These are phyloP conservation scores for Alviniconcha strummeri DNA, from an alignment of 2,888 invertebrate genomes.

Conservation along the genomic window DNA sequence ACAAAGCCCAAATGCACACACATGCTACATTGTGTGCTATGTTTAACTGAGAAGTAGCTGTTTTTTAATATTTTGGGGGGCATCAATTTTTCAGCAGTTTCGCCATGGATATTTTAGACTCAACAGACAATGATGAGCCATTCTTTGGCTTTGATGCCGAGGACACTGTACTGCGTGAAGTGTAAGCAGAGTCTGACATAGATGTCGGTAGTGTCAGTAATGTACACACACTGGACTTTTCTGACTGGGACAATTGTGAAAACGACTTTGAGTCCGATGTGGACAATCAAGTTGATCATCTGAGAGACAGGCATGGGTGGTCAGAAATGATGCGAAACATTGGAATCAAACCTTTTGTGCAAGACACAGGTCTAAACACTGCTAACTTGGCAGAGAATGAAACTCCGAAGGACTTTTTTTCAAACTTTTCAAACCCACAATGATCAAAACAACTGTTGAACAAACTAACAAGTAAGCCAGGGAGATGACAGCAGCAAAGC, in stretches of 20 bases:
- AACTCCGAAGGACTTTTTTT: neutral
- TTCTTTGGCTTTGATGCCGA: neutral
- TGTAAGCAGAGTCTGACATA: neutral
- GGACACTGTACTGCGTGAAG: neutral
- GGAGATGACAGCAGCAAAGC: too few species aligned
- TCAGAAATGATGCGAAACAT: neutral
- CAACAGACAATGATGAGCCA: neutral
- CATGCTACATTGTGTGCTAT: too few species aligned
- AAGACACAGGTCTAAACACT: neutral
- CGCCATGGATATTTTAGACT: neutral
- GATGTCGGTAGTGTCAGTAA: neutral
- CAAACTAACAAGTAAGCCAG: neutral
- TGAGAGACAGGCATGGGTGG: neutral
- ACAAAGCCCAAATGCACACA: too few species aligned
- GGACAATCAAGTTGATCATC: neutral
- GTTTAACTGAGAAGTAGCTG: too few species aligned
- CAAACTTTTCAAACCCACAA: neutral
- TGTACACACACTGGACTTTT: neutral
- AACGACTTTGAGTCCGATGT: neutral
- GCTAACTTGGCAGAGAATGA: neutral
- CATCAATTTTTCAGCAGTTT: too few species aligned
- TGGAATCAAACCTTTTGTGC: neutral
- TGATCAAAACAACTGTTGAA: neutral
- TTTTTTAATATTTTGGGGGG: too few species aligned
- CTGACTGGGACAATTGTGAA: slow-evolving; percentile 1